Percentiles rank a stretch among this genome's conserved stretches.
These are phyloP conservation scores for Xestia sexstrigata DNA, from an alignment of 2,888 invertebrate species.

Conservation along the genomic window DNA sequence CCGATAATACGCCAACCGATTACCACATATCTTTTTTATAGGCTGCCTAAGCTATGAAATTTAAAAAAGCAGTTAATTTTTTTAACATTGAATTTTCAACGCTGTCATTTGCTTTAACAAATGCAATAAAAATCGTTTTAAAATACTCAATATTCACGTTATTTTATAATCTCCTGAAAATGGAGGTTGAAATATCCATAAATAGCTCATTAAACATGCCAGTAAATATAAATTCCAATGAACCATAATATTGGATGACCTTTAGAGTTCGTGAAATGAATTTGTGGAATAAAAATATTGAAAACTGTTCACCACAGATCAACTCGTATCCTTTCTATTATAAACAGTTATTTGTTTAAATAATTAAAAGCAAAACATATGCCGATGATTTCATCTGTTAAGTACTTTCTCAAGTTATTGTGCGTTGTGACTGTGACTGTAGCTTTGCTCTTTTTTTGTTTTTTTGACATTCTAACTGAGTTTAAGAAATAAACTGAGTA, in stretches of 20 bases:
- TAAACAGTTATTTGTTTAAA: neutral
- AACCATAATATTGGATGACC: neutral
- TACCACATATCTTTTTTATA: no score
- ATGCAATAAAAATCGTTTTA: neutral
- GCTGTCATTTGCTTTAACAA: neutral
- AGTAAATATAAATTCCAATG: neutral
- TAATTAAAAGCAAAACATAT: no score
- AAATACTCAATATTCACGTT: neutral
- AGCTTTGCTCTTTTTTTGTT: no score
- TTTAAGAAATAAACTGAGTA: no score
- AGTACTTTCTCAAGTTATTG: no score
- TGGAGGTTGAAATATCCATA: neutral
- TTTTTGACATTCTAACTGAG: no score
- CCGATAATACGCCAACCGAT: no score
- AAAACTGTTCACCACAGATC: neutral
- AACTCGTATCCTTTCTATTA: neutral
- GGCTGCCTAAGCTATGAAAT: no score
- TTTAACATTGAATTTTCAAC: neutral
- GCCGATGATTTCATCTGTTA: no score
- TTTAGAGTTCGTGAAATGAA: no score
- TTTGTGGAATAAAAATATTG: conserved; percentile 1
- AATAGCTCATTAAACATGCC: neutral
- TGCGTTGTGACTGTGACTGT: no score
- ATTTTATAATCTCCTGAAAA: neutral
- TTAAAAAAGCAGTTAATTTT: no score